These are phyloP conservation scores for Empis livida DNA, from an alignment of 2,888 invertebrate genomes.

Conservation along the genomic window DNA sequence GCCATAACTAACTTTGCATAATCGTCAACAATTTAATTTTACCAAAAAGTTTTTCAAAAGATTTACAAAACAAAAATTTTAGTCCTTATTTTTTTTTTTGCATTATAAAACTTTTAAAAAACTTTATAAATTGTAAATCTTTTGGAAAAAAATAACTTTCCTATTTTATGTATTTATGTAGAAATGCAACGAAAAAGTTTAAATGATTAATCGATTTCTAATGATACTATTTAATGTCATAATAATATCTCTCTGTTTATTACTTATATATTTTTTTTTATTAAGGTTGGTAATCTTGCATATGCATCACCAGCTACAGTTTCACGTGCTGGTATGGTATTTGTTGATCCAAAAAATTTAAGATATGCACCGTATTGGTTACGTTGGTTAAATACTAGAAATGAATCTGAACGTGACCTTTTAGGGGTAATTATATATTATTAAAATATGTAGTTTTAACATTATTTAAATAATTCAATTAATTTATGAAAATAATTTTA, in stretches of 20 bases:
- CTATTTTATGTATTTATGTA: background rate
- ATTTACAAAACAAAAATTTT: slow-evolving; percentile 4
- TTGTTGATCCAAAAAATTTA: slow-evolving; percentile 82
- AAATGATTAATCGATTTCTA: slow-evolving; percentile 10
- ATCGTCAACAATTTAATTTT: no score
- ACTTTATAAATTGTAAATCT: background rate
- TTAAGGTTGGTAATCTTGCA: slow-evolving; percentile 70
- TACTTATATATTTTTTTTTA: background rate
- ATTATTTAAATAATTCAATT: no score
- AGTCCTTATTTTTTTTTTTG: no score
- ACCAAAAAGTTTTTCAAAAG: slow-evolving; percentile 3
- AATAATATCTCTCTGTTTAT: no score
- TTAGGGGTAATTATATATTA: slow-evolving; percentile 20
- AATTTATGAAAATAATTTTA: no score
- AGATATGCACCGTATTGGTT: slow-evolving; percentile 80
- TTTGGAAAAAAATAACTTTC: background rate
- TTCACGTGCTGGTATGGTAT: slow-evolving; percentile 88
- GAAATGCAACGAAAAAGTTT: background rate
- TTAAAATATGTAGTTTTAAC: background rate
- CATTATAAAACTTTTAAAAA: no score
- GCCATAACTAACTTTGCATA: no score
- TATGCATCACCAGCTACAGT: slow-evolving; percentile 90
- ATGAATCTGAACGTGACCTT: slow-evolving; percentile 39
- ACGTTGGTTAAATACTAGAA: slow-evolving; percentile 55
- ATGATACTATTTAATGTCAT: slow-evolving; percentile 2